A percentile compares a stretch with the other conserved stretches of the same genome.
Evolutionary conservation across 2,888 invertebrate genomes (phyloP).

Genomic region (Nipponacmea schrenckii): DNA sequence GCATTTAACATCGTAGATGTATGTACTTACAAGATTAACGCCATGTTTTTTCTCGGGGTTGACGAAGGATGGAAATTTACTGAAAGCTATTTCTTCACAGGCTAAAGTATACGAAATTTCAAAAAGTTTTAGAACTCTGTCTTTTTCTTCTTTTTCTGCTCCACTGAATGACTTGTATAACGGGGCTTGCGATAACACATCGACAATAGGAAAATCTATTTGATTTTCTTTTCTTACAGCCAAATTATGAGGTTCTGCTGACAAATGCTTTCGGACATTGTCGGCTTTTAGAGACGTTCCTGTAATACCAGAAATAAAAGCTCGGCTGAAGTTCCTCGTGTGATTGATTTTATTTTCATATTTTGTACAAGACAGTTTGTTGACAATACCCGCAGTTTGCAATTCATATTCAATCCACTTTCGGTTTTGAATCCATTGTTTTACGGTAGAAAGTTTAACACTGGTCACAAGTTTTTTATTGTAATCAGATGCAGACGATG

Average conservation of each 20-base stretch:
- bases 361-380: no score
- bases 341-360: not conserved
- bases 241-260: not conserved
- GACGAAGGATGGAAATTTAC: not conserved
- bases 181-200: not conserved
- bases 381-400: no score
- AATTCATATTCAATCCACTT: no score
- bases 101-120: constrained; percentile 9
- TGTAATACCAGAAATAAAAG: not conserved
- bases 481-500: no score
- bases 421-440: no score
- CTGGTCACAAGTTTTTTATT: no score
- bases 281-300: not conserved
- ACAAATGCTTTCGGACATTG: not conserved
- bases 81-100: not conserved
- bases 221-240: not conserved
- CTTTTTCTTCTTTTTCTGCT: not conserved
- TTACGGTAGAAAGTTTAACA: no score
- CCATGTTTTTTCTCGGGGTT: constrained; percentile 2
- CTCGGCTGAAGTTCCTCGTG: not conserved
- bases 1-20: not conserved
- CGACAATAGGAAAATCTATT: no score
- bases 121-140: not conserved
- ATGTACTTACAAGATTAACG: constrained; percentile 3
- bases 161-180: not conserved